phyloP scores from a whole-genome alignment of 1,140 invertebrate genomes.

The Pseudomyrmex sp. region DNA sequence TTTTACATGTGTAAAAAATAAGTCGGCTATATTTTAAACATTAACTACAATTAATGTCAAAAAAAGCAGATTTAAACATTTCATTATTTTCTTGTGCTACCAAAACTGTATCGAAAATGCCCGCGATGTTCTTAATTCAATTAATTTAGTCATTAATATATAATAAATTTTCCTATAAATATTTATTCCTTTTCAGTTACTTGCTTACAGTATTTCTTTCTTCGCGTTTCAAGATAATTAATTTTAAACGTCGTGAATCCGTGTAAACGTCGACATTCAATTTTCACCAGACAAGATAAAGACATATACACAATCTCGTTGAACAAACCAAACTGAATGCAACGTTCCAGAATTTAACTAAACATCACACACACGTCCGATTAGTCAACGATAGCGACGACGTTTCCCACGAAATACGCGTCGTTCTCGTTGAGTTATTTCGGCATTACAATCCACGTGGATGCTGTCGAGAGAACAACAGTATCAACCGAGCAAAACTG shows the following conservation, averaged over 20 bases:
- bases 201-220: neutral
- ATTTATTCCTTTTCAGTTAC: neutral
- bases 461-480: conserved; percentile 29
- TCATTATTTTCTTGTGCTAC: conserved; percentile 45
- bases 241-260: neutral
- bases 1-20: no score
- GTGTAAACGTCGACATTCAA: neutral
- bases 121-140: neutral
- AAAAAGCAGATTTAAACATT: neutral
- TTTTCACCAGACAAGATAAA: neutral
- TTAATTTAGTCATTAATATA: conserved; percentile 3
- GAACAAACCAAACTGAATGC: neutral
- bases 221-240: neutral
- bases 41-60: no score
- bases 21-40: no score
- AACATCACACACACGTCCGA: neutral
- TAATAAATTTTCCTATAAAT: neutral
- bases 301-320: neutral
- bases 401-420: neutral
- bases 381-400: neutral
- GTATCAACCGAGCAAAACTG: conserved; percentile 60
- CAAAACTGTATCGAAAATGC: conserved; percentile 6
- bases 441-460: conserved; percentile 25
- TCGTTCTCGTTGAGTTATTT: conserved; percentile 29
- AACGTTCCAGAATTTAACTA: neutral